Evolutionary conservation across 2,888 invertebrate genomes (phyloP).

Genomic region (Drosophila kuntzei): DNA sequence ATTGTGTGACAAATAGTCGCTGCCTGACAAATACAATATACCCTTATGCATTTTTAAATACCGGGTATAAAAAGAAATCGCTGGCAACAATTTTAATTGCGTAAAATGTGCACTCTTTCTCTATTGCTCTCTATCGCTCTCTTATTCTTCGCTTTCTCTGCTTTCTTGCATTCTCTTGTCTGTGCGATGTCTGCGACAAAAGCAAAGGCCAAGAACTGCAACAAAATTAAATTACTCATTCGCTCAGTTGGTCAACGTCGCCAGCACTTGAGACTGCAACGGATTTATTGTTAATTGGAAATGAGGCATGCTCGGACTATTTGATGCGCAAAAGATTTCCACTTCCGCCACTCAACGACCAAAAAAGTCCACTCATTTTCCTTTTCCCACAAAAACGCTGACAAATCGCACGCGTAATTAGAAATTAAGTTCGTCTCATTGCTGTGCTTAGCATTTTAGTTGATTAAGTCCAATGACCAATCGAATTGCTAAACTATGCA

Average conservation of each 20-base stretch:
- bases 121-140: slow-evolving; percentile 10
- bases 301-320: slow-evolving; percentile 78
- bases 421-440: slow-evolving; percentile 73
- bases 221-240: slow-evolving; percentile 80
- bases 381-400: slow-evolving; percentile 53
- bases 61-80: slow-evolving; percentile 59
- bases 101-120: slow-evolving; percentile 70
- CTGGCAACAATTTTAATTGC: slow-evolving; percentile 79
- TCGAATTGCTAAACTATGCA: slow-evolving; percentile 45
- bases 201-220: slow-evolving; percentile 71
- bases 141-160: slow-evolving; percentile 1
- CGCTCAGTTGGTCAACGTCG: slow-evolving; percentile 74
- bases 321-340: slow-evolving; percentile 77
- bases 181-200: slow-evolving; percentile 56
- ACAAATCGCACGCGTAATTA: slow-evolving; percentile 79
- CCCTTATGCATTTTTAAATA: not conserved
- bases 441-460: slow-evolving; percentile 51
- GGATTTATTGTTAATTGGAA: slow-evolving; percentile 80
- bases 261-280: slow-evolving; percentile 65
- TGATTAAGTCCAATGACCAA: slow-evolving; percentile 73
- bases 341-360: slow-evolving; percentile 67
- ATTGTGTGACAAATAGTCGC: no score
- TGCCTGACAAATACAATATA: no score
- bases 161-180: slow-evolving; percentile 32
- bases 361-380: slow-evolving; percentile 35